Percentiles rank a stretch among this genome's conserved stretches.
phyloP scores from a whole-genome alignment of 2,888 invertebrate genomes.

The Ellobium chinense region DNA sequence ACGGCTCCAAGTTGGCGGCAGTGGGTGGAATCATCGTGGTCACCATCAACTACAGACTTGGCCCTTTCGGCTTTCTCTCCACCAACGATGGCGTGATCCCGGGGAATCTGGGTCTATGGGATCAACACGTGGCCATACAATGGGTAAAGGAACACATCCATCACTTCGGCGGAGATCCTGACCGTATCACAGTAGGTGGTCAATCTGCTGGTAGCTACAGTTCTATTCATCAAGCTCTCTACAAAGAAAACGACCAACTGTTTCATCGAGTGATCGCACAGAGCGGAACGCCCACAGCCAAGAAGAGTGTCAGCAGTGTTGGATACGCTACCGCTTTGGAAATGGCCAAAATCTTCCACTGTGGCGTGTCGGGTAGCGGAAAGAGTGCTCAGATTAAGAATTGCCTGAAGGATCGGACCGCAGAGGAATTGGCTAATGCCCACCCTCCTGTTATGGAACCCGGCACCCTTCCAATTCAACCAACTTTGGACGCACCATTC shows the following conservation, averaged over 20 bases:
- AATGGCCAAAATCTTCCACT: neutral
- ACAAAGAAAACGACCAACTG: neutral
- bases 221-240: conserved; percentile 13
- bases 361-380: neutral
- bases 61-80: conserved; percentile 16
- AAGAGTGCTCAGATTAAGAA: neutral
- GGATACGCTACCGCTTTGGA: neutral
- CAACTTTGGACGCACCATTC: neutral
- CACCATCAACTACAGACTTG: conserved; percentile 31
- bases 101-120: conserved; percentile 30
- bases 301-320: neutral
- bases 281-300: conserved; percentile 11
- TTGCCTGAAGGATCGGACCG: neutral
- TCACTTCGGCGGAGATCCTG: conserved; percentile 24
- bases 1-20: neutral
- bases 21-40: conserved; percentile 23
- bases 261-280: conserved; percentile 29
- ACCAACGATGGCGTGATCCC: conserved; percentile 29
- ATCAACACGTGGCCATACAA: conserved; percentile 22
- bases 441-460: neutral
- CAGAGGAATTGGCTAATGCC: neutral
- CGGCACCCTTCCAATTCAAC: neutral
- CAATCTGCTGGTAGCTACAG: conserved; percentile 31
- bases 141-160: conserved; percentile 16
- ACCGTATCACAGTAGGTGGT: conserved; percentile 24